A percentile compares a stretch with the other conserved stretches of the same genome.
Evolutionary conservation across 2,113 vertebrate genomes (phyloP).

Genomic region (Bostrychus sinensis): DNA sequence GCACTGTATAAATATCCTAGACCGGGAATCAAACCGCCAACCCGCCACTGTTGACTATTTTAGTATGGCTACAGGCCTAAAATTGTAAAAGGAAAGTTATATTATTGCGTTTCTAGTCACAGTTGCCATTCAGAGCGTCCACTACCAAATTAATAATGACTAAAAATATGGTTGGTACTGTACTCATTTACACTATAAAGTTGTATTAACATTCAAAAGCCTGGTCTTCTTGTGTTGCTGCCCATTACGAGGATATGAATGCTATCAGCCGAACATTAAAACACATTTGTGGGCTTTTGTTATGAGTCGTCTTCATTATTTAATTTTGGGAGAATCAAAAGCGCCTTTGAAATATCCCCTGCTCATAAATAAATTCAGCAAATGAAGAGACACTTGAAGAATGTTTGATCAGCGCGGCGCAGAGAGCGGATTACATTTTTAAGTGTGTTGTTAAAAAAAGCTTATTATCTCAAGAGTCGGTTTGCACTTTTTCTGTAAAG

Average conservation of each 20-base stretch:
- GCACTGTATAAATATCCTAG: too few species aligned
- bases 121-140: too few species aligned
- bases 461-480: not conserved
- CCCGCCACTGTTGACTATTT: too few species aligned
- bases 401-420: constrained; percentile 23
- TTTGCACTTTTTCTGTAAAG: not conserved
- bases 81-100: too few species aligned
- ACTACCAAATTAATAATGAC: not conserved
- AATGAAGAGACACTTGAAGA: constrained; percentile 6
- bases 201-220: not conserved
- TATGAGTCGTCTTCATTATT: not conserved
- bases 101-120: not conserved
- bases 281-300: not conserved
- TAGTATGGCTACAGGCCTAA: too few species aligned
- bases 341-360: constrained; percentile 26
- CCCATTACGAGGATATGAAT: not conserved
- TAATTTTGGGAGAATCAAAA: constrained; percentile 16
- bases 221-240: not conserved
- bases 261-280: not conserved
- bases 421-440: constrained; percentile 22
- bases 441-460: not conserved
- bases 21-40: too few species aligned
- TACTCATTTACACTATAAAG: constrained; percentile 2
- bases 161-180: not conserved
- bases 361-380: constrained; percentile 22